Evolutionary conservation across 2,888 invertebrate species (phyloP).

Genomic region (Drosophila siamana): DNA sequence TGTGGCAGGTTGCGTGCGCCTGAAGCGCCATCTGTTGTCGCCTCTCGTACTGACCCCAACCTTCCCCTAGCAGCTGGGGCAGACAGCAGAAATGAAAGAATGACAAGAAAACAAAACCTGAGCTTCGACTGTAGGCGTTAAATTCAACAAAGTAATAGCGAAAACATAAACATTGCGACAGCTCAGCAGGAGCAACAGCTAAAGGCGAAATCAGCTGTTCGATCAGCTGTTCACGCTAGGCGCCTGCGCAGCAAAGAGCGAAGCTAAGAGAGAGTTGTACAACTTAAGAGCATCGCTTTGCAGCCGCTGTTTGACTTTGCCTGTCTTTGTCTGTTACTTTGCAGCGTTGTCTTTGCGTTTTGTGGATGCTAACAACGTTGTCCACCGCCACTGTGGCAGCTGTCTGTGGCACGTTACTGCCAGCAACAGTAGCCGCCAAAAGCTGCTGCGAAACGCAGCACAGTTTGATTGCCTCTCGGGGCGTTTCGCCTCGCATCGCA

Average conservation of each 20-base stretch:
- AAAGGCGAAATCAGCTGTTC: slow-evolving; percentile 36
- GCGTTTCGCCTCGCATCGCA: slow-evolving; percentile 41
- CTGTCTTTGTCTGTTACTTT: slow-evolving; percentile 38
- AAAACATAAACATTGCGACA: slow-evolving; percentile 57
- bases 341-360: slow-evolving; percentile 3
- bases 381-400: slow-evolving; percentile 6
- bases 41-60: slow-evolving; percentile 69
- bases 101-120: slow-evolving; percentile 13
- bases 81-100: background rate
- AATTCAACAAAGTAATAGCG: slow-evolving; percentile 23
- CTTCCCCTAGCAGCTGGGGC: slow-evolving; percentile 22
- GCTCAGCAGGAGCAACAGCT: slow-evolving; percentile 54
- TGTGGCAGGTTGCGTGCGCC: slow-evolving; percentile 1
- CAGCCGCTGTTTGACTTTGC: slow-evolving; percentile 39
- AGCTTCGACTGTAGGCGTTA: slow-evolving; percentile 8
- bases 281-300: slow-evolving; percentile 47
- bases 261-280: slow-evolving; percentile 43
- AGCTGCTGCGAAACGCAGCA: slow-evolving; percentile 50
- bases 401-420: slow-evolving; percentile 23
- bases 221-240: slow-evolving; percentile 53
- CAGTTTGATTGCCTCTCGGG: slow-evolving; percentile 59
- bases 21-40: slow-evolving; percentile 70
- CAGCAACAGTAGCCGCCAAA: slow-evolving; percentile 51
- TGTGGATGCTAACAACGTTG: slow-evolving; percentile 61
- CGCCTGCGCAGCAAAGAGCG: slow-evolving; percentile 60